Evolutionary conservation across 2,888 invertebrate genomes (phyloP), one percentile per base, ranked within the genome.

Genomic region (Xestoiulus laeticollis): DNA sequence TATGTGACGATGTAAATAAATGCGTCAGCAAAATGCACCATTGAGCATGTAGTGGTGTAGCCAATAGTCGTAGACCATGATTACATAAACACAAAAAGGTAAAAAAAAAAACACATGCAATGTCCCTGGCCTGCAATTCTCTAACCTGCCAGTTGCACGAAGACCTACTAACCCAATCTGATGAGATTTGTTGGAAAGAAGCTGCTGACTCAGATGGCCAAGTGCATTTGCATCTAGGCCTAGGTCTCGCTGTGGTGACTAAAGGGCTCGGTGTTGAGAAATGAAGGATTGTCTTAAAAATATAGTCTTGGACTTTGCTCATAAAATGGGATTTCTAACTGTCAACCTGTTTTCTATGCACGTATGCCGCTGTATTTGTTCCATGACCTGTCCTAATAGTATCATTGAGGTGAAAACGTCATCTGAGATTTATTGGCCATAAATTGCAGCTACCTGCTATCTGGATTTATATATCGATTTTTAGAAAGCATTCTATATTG

Each of bases 51-150:
- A 68, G 22, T 68, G 48, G 10, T 68, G 53, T 53, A 53, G 53
- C n/a, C 68, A 26, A 22, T 68, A 26, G 68, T 68, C 68, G n/a
- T 22, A 68, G 26, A 4, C 10, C 38, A 33, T 33, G 84, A 84
- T 84, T 84, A 32, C 84, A 84, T 84, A 32, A 84, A 84, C 84
- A 33, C 32, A 84, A 38, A 32, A 68, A 26, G 68, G 38, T 68
- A n/a, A 22, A 26, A 68, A 68, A 59, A 59, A 26, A 10, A 68
- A 68, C 22, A n/a, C n/a, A 53, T 53, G 6, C 83, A 14, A 44
- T 48, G 86, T 85, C 86, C 86, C 86, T 85, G 86, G 86, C 86
- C 86, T 85, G 53, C 22, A 84, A 84, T 84, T 44, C 44, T 85
- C 43, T 85, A 84, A n/a, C 38, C 44, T 48, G n/a, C 19, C 86